Base-by-base conservation (phyloP, 1,140 invertebrate species). In the Papilio polytes region DNA sequence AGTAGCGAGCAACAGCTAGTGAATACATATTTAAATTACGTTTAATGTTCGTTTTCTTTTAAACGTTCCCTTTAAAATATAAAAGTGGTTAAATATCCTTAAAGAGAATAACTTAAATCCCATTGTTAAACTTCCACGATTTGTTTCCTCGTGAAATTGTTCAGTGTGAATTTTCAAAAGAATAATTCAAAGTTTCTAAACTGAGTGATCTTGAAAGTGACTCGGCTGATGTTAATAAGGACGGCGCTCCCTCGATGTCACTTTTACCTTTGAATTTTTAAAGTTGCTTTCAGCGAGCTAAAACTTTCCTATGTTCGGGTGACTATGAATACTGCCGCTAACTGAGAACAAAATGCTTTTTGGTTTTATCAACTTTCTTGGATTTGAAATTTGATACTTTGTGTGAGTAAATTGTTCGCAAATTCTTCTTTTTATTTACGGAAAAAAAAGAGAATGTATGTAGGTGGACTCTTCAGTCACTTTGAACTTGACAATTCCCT, bases 261-360 rank as follows among this genome's bases (percentile, higher is more conserved):
- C 86, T 87, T 86, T 82, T 84, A 83, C 84, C 83, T 81, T 81
- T 91, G 88, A 91, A 91, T 91, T 87, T 91, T 88, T 91, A 87
- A 90, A 88, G 81, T 85, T 82, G 79, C 51, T 80, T 78, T 78
- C 77, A 78, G 63, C 73, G 82, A 83, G 79, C 80, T 85, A 82
- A 88, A 91, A 89, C 85, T 90, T 90, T 87, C 53, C 83, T 84
- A 83, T 87, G 76, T 80, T 86, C 79, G 82, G 84, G 85, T 81
- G 78, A 84, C 87, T 81, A 85, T 81, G 80, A 82, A 81, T 80
- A 44, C 70, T 36, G 18, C 44, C 26, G 41, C 36, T 46, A 79
- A 48, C 51, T 48, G 59, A 41, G 74, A 70, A 81, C 70, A 73
- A 73, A 73, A 73, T 20, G 18, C 18, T 2, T 22, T 73, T 73